Evolutionary conservation across 2,113 vertebrate genomes (phyloP), one percentile per base, ranked within the genome.

Genomic region (Castor canadensis): DNA sequence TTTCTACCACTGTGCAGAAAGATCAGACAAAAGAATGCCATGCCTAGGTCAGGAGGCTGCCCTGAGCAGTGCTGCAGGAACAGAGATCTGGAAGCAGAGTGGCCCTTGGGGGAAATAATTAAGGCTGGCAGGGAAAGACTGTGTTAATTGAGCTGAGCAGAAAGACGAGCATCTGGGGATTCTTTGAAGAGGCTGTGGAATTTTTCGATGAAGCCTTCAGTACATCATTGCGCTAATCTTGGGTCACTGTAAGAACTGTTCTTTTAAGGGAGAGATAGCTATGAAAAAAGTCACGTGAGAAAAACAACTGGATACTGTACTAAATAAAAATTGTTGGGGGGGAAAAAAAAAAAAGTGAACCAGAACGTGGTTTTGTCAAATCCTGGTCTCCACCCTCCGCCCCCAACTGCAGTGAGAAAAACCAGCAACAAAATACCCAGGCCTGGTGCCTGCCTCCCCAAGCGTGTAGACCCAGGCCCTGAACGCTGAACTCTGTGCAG

Each of bases 61-160:
- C 12, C 20, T 66, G 86, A 88, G 92, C 54, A 56, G 45, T n/a
- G n/a, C n/a, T 79, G 40, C 35, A 6, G 66, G 93, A 73, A 73
- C 38, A 40, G 75, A 62, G 19, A 45, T 40, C 32, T 40, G 26
- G 90, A 87, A 66, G 20, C 71, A 45, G 87, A 75, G 56, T 64
- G 83, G 24, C 83, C 60, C 94, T 54, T 66, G 90, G 89, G 92
- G 93, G 92, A 71, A 79, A 93, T 77, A 87, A 95, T 92, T 79
- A 91, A 87, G 88, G 81, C 92, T 95, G 94, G 80, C 92, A 62
- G 85, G 84, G 91, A 83, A 69, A 87, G 90, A 81, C 92, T 49
- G 6, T 9, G 40, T 60, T 89, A 84, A 95, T 71, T 93, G 92
- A 95, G 72, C 95, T 88, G 92, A 93, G 79, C 87, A 89, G 94